Percentiles rank a stretch among this genome's conserved stretches.
Evolutionary conservation across 2,113 vertebrate species (phyloP).

Genomic region (Microcebus griseorufus): DNA sequence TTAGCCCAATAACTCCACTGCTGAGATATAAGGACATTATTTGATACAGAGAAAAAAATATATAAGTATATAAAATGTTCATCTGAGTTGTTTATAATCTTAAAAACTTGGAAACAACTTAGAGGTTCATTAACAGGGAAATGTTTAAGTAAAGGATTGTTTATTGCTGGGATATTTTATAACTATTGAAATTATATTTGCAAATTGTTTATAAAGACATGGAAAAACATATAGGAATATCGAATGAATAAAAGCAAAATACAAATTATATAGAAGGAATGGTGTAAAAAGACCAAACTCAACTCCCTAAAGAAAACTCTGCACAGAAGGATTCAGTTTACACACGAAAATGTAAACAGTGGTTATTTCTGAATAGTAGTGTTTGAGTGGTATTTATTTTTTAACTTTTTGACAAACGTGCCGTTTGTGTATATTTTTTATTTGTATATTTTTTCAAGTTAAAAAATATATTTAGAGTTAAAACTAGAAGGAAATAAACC

Average conservation of each 20-base stretch:
- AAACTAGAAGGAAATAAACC: slow-evolving; percentile 25
- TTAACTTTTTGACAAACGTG: slow-evolving; percentile 7
- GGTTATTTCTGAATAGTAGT: slow-evolving; percentile 34
- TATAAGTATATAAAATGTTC: not conserved
- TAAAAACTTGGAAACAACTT: slow-evolving; percentile 27
- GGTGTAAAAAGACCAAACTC: not conserved
- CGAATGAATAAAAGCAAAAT: not conserved
- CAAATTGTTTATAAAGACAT: not conserved
- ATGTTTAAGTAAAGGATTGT: not conserved
- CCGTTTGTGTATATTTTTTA: slow-evolving; percentile 4
- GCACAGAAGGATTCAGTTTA: not conserved
- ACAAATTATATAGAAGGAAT: not conserved
- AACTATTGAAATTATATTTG: slow-evolving; percentile 25
- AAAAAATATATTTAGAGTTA: slow-evolving; percentile 21
- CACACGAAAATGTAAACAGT: not conserved
- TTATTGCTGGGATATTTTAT: not conserved
- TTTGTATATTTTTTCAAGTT: slow-evolving; percentile 14
- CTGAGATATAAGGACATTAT: not conserved
- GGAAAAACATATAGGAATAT: slow-evolving; percentile 6
- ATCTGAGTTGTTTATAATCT: not conserved
- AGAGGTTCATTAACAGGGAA: not conserved
- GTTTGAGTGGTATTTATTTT: slow-evolving; percentile 43
- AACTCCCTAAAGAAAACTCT: slow-evolving; percentile 8
- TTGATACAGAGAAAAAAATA: not conserved
- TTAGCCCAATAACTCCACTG: not conserved